Percentiles rank a stretch among this genome's conserved stretches.
Evolutionary conservation across 2,888 invertebrate species (phyloP).

Genomic region (Pycnomerus fuliginosus): DNA sequence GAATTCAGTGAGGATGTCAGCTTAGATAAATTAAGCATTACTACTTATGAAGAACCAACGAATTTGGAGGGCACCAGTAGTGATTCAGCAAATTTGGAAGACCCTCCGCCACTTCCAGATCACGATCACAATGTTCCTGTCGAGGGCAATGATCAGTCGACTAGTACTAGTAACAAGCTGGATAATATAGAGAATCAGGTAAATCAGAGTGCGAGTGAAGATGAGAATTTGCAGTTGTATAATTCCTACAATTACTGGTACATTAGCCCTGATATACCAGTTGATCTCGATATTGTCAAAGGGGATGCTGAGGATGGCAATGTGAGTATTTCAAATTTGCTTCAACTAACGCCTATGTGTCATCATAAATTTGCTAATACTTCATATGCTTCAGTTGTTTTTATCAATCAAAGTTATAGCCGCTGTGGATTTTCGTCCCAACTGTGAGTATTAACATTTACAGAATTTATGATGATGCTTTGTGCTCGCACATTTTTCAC

Average conservation of each 20-base stretch:
- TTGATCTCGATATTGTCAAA: conserved; percentile 52
- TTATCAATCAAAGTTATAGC: too few relatives aligned
- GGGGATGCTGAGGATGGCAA: conserved; percentile 25
- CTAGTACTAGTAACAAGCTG: too few relatives aligned
- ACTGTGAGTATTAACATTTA: too few relatives aligned
- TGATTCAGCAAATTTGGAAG: too few relatives aligned
- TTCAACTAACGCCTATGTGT: conserved; percentile 13
- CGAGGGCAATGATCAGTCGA: too few relatives aligned
- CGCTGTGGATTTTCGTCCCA: too few relatives aligned
- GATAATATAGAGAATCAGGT: conserved; percentile 23
- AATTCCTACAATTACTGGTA: conserved; percentile 61
- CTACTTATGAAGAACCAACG: too few relatives aligned
- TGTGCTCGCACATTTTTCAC: conserved; percentile 4
- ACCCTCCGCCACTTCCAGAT: too few relatives aligned
- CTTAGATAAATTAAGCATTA: too few relatives aligned
- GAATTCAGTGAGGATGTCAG: conserved; percentile 15
- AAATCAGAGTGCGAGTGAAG: conserved; percentile 34
- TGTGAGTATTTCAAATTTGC: conserved; percentile 26
- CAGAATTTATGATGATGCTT: conserved; percentile 25
- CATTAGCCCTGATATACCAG: conserved; percentile 55
- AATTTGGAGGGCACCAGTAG: too few relatives aligned
- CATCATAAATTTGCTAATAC: conserved; percentile 21
- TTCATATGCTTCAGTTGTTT: conserved; percentile 4
- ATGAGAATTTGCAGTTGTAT: conserved; percentile 52
- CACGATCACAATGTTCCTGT: too few relatives aligned